A percentile compares a stretch with the other conserved stretches of the same genome.
Evolutionary conservation across 2,797 vertebrate species (phyloP).

Genomic region (Sebastes steindachneri): DNA sequence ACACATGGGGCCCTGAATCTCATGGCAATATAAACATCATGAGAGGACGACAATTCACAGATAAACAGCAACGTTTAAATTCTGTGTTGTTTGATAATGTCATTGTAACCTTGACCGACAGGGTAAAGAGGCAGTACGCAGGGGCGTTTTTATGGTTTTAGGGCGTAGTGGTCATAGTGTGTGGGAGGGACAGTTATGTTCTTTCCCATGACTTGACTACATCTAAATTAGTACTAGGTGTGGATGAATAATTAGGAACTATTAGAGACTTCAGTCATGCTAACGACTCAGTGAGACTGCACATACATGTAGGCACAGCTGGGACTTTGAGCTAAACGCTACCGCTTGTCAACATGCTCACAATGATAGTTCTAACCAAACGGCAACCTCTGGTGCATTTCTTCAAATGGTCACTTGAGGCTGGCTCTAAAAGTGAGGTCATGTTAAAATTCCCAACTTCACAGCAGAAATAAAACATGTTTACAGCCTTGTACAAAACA

Average conservation of each 20-base stretch:
- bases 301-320: not conserved
- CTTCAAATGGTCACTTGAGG: too few species aligned
- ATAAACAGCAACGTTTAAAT: not conserved
- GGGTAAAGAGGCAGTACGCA: not conserved
- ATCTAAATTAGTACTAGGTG: not conserved
- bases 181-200: not conserved
- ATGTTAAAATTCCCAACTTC: too few species aligned
- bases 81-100: not conserved
- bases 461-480: too few species aligned
- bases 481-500: too few species aligned
- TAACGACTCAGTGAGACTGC: not conserved
- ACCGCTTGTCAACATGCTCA: not conserved
- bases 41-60: not conserved
- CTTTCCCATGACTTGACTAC: not conserved
- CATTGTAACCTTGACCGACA: not conserved
- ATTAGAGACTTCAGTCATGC: not conserved
- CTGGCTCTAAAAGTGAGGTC: too few species aligned
- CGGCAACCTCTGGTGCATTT: too few species aligned
- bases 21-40: not conserved
- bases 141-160: conserved; percentile 33
- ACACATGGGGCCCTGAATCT: not conserved
- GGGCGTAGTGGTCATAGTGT: not conserved
- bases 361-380: not conserved
- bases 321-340: not conserved
- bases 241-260: not conserved